Evolutionary conservation across 2,888 invertebrate species (phyloP).

Genomic region (Hypsopygia costalis): DNA sequence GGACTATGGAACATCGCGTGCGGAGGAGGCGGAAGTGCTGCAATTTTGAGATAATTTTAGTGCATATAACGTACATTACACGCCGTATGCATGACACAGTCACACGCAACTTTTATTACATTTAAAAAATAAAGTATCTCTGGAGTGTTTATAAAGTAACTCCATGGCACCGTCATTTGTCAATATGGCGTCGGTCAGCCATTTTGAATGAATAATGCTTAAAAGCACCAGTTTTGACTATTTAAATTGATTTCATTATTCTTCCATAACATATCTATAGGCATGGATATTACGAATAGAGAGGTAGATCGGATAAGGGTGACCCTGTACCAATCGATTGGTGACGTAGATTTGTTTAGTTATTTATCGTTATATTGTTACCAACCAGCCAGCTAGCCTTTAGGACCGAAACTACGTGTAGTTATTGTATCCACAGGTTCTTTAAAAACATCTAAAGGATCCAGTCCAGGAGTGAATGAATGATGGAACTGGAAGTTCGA

Average conservation of each 20-base stretch:
- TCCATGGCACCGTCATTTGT: conserved; percentile 30
- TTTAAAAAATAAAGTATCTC: neutral
- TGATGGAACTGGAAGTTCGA: too few species aligned
- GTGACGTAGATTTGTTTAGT: too few species aligned
- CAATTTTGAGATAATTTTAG: too few species aligned
- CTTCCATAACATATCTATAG: neutral
- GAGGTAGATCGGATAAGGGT: too few species aligned
- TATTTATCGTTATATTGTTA: too few species aligned
- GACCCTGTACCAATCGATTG: too few species aligned
- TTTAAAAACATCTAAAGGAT: conserved; percentile 23
- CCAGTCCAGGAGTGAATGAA: conserved; percentile 14
- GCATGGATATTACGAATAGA: neutral
- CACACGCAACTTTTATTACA: too few species aligned
- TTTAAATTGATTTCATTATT: conserved; percentile 35
- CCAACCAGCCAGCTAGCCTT: too few species aligned
- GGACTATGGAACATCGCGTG: too few species aligned
- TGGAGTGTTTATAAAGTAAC: neutral
- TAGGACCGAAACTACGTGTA: conserved; percentile 33
- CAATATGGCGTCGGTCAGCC: conserved; percentile 31
- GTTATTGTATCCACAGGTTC: conserved; percentile 24
- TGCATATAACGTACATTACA: too few species aligned
- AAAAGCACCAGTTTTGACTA: conserved; percentile 38
- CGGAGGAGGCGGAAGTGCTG: too few species aligned
- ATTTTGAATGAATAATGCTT: conserved; percentile 39
- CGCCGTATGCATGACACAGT: too few species aligned